phyloP scores from a whole-genome alignment of 1,140 invertebrate genomes.

The Diplogasteroides magnus region DNA sequence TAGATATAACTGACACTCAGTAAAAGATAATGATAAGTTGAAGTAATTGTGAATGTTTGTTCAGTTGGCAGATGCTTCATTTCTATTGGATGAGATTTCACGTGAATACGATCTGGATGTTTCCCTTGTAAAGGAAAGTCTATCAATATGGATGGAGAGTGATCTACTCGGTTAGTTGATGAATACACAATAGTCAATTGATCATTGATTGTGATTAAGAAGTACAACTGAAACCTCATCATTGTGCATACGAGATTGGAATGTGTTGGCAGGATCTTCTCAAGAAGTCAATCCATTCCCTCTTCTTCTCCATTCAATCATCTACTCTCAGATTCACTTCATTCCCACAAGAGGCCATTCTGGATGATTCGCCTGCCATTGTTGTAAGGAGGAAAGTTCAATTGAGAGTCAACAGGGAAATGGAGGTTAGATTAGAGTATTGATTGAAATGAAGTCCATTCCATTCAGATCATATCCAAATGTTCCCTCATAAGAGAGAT shows the following conservation, averaged over 20 bases:
- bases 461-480: not conserved
- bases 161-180: not conserved
- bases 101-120: not conserved
- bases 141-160: not conserved
- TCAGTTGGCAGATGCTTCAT: not conserved
- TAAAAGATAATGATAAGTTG: too few species aligned
- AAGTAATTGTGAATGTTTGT: too few species aligned
- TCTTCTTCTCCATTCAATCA: too few species aligned
- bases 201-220: not conserved
- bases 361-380: not conserved
- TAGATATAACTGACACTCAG: too few species aligned
- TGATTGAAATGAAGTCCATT: not conserved
- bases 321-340: not conserved
- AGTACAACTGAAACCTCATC: not conserved
- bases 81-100: not conserved
- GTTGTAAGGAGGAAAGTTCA: not conserved
- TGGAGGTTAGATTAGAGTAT: not conserved
- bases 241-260: not conserved
- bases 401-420: not conserved
- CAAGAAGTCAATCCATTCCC: not conserved
- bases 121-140: not conserved
- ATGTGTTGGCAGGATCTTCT: not conserved
- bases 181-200: too few species aligned
- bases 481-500: not conserved
- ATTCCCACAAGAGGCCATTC: not conserved